Evolutionary conservation across 2,113 vertebrate species (phyloP).

Genomic region (Speoplatyrhinus poulsoni): DNA sequence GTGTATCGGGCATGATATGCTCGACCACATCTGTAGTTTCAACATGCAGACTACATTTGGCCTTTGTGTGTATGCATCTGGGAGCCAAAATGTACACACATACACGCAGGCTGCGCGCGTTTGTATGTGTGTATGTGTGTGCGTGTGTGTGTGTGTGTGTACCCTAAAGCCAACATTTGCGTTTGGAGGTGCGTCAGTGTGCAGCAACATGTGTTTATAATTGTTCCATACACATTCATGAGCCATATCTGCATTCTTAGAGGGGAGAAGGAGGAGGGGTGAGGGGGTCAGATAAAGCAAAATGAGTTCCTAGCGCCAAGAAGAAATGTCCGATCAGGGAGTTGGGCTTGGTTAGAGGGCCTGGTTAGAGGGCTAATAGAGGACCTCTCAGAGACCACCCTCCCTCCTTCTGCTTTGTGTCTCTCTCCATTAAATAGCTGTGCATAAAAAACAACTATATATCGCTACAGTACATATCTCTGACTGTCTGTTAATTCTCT

Average conservation of each 20-base stretch:
- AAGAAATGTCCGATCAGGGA: slow-evolving; percentile 66
- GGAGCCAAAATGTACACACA: background rate
- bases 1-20: too few species aligned
- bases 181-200: background rate
- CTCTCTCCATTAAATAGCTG: background rate
- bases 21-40: too few species aligned
- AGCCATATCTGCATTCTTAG: slow-evolving; percentile 64
- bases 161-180: background rate
- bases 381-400: slow-evolving; percentile 63
- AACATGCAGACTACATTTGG: too few species aligned
- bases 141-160: background rate
- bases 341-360: slow-evolving; percentile 56
- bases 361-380: slow-evolving; percentile 47
- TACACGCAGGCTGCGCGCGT: slow-evolving; percentile 22
- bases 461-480: slow-evolving; percentile 2
- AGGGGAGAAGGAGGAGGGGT: slow-evolving; percentile 12
- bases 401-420: slow-evolving; percentile 20
- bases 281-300: slow-evolving; percentile 43
- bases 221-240: slow-evolving; percentile 70
- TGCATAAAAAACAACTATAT: background rate
- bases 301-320: slow-evolving; percentile 49
- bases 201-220: slow-evolving; percentile 63
- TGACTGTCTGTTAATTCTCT: background rate
- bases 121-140: slow-evolving; percentile 12
- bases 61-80: background rate